phyloP scores from a whole-genome alignment of 2,888 invertebrate species.

The Coecobrya sp. region DNA sequence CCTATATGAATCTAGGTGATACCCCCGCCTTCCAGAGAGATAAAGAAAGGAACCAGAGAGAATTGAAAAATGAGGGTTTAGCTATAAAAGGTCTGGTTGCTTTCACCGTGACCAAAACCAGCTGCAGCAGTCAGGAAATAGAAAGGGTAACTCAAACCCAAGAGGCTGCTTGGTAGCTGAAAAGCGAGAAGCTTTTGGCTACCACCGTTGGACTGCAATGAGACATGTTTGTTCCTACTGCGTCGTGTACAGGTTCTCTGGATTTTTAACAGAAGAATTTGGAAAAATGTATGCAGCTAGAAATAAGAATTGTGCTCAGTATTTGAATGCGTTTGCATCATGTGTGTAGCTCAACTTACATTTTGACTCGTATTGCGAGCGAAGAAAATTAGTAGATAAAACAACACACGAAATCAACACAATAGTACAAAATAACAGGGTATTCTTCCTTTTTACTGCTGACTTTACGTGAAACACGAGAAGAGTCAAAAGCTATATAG shows the following conservation, averaged over 20 bases:
- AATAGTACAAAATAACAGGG: background rate
- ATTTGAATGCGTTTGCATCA: background rate
- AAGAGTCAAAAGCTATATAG: constrained; percentile 18
- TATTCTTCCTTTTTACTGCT: background rate
- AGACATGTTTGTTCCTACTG: background rate
- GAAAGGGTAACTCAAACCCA: constrained; percentile 23
- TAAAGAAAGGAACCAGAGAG: background rate
- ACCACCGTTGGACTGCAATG: background rate
- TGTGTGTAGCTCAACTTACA: background rate
- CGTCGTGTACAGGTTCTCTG: background rate
- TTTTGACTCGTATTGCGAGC: background rate
- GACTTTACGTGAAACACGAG: background rate
- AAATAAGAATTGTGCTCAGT: background rate
- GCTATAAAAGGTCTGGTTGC: background rate
- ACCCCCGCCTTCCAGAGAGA: constrained; percentile 6
- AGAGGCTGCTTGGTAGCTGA: constrained; percentile 44
- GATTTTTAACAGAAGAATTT: background rate
- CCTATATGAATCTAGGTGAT: background rate
- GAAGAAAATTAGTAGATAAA: constrained; percentile 8
- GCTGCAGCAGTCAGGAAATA: constrained; percentile 4
- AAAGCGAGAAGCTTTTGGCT: background rate
- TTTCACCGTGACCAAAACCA: constrained; percentile 23
- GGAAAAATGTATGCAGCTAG: background rate
- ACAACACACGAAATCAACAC: background rate
- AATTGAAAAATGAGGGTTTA: constrained; percentile 51